Evolutionary conservation across 2,888 invertebrate species (phyloP).

Genomic region (Pimpla rufipes): DNA sequence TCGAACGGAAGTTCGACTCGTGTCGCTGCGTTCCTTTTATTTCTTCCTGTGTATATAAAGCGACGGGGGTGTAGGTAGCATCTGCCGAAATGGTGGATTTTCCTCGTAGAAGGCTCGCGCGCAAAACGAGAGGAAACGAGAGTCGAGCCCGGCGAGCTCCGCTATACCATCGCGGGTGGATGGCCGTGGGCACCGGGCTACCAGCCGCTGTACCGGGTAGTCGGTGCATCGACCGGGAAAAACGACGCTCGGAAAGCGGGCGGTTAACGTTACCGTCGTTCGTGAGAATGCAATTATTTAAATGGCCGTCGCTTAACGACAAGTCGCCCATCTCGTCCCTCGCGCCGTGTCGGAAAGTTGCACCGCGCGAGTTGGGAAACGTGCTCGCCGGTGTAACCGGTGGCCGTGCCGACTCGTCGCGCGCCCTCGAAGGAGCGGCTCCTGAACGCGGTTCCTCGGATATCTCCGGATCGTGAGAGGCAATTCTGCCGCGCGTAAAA

Average conservation of each 20-base stretch:
- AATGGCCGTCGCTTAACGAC: constrained; percentile 63
- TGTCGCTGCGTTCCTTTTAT: constrained; percentile 2
- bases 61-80: too few species aligned
- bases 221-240: constrained; percentile 49
- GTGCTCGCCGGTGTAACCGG: constrained; percentile 11
- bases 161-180: constrained; percentile 13
- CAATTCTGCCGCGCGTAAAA: constrained; percentile 18
- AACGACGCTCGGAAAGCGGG: constrained; percentile 49
- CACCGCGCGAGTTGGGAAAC: constrained; percentile 7
- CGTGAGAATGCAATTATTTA: constrained; percentile 68
- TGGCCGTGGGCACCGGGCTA: background rate
- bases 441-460: constrained; percentile 18
- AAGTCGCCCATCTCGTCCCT: constrained; percentile 46
- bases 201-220: background rate
- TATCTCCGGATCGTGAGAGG: constrained; percentile 40
- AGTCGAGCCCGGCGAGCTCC: constrained; percentile 34
- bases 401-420: constrained; percentile 6
- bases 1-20: constrained; percentile 34
- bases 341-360: constrained; percentile 26
- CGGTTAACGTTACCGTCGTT: constrained; percentile 62
- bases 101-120: constrained; percentile 21
- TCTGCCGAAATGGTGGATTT: constrained; percentile 18
- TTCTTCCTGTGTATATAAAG: constrained; percentile 8
- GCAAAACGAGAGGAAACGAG: constrained; percentile 45
- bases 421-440: constrained; percentile 7